phyloP scores from a whole-genome alignment of 2,888 invertebrate species.

The Steinernema carpocapsae region DNA sequence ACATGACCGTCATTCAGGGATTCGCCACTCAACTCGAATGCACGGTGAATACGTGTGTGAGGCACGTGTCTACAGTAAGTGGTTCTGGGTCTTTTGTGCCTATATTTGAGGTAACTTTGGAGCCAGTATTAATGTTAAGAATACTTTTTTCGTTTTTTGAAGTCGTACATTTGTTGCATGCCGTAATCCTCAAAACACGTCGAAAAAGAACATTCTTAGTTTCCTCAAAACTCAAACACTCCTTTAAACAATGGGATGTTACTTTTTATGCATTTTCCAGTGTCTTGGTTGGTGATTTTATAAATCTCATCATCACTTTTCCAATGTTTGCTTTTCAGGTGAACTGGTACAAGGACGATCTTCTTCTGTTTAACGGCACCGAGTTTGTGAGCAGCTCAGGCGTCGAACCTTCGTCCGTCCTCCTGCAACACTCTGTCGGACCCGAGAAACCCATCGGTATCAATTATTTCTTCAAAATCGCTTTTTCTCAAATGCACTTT shows the following conservation, averaged over 20 bases:
- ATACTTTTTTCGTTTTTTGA: too few species aligned
- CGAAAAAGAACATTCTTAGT: too few species aligned
- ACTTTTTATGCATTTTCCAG: too few species aligned
- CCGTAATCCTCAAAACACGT: not conserved
- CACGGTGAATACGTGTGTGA: conserved; percentile 57
- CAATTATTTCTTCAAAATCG: not conserved
- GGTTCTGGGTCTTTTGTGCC: not conserved
- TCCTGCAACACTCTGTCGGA: conserved; percentile 56
- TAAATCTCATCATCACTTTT: too few species aligned
- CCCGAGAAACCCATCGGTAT: conserved; percentile 47
- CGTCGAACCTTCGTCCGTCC: conserved; percentile 54
- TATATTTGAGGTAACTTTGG: too few species aligned
- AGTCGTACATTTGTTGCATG: too few species aligned
- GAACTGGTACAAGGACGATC: conserved; percentile 65
- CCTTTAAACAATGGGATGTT: too few species aligned
- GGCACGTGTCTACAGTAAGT: conserved; percentile 21
- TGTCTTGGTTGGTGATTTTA: too few species aligned
- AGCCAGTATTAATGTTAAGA: not conserved
- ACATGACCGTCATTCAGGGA: conserved; percentile 62
- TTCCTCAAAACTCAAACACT: too few species aligned
- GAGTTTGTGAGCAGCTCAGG: conserved; percentile 55
- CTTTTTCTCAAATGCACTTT: conserved; percentile 18
- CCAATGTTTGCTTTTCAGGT: conserved; percentile 45
- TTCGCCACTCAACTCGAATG: conserved; percentile 65
- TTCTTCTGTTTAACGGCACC: conserved; percentile 61